Conservation (phyloP, 1,140 invertebrate genomes). For the Pogonomyrmex californicus region DNA sequence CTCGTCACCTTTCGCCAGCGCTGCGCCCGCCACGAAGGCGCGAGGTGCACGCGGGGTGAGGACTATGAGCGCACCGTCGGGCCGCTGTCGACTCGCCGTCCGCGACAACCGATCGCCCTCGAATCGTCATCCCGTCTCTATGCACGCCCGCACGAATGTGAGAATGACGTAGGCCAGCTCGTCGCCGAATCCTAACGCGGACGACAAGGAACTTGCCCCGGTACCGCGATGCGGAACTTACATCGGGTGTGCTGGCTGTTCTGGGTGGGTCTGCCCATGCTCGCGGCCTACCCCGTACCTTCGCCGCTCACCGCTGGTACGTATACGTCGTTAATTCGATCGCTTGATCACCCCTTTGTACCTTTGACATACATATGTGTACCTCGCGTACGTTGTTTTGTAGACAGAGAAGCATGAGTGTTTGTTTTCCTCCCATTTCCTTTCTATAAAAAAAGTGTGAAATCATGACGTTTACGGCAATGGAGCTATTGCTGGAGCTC, state of each 20-base stretch:
- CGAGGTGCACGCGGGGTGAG: conserved; percentile 66
- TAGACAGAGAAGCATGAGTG: too few species aligned
- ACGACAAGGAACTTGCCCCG: conserved; percentile 58
- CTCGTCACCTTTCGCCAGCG: conserved; percentile 36
- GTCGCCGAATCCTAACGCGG: conserved; percentile 26
- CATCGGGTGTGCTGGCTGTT: conserved; percentile 80
- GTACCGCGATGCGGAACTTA: conserved; percentile 78
- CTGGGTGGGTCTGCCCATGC: conserved; percentile 81
- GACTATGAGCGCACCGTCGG: conserved; percentile 70
- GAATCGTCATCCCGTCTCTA: conserved; percentile 11
- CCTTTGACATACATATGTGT: not conserved
- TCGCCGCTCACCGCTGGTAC: conserved; percentile 76
- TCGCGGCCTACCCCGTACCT: conserved; percentile 79
- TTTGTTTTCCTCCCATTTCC: not conserved
- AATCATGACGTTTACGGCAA: not conserved
- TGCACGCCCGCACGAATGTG: not conserved
- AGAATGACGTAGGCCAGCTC: conserved; percentile 76
- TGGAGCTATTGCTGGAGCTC: not conserved
- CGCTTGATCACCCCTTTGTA: too few species aligned
- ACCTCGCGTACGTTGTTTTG: too few species aligned
- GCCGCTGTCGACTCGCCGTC: conserved; percentile 23
- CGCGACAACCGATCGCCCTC: not conserved
- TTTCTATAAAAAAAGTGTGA: not conserved
- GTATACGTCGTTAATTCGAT: not conserved
- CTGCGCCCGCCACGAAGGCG: conserved; percentile 25